Base-by-base conservation (phyloP, 2,888 invertebrate genomes). In the Alsophila aescularia region DNA sequence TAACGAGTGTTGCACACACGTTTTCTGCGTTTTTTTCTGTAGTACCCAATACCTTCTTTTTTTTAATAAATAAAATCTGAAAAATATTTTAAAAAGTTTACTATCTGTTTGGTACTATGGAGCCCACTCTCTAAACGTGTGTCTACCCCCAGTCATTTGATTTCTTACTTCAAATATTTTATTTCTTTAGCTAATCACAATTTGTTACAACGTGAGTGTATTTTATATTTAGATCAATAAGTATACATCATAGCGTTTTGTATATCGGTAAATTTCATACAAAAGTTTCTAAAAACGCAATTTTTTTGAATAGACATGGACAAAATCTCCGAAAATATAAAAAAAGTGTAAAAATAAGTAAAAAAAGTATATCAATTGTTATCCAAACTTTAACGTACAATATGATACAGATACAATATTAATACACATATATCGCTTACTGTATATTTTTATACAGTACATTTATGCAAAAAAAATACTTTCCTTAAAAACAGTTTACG, bases 1-100 rank as follows among this genome's bases (percentile, higher is more conserved):
- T 89, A 63, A 87, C 75, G 79, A 82, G 87, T 88, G 87, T 75
- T 85, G 79, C 82, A 87, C 90, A 89, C 88, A 83, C 78, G 73
- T 73, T 54, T 39, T 55, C 55, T 43, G 42, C 10, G 57, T 60
- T n/a, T n/a, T n/a, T n/a, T n/a, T 60, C 53, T 44, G 55, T 41
- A 48, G 47, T 52, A 32, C 27, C 14, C 24, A 29, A 29, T n/a
- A n/a, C n/a, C n/a, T 29, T n/a, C 4, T 9, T 27, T 4, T 27
- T 27, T 6, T 27, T 27, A 27, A 27, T 27, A 27, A 27, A 27
- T 9, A 8, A 9, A 27, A 2, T 27, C 2, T 6, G 3, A 7
- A 24, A 24, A 24, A 24, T 4, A 29, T 29, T 29, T 29, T 29
- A 2, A 8, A 10, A 1, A 29, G 2, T 27, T 8, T n/a, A n/a